These are phyloP conservation scores for Eulemur coronatus DNA, from an alignment of 2,797 vertebrate genomes.

Conservation along the genomic window DNA sequence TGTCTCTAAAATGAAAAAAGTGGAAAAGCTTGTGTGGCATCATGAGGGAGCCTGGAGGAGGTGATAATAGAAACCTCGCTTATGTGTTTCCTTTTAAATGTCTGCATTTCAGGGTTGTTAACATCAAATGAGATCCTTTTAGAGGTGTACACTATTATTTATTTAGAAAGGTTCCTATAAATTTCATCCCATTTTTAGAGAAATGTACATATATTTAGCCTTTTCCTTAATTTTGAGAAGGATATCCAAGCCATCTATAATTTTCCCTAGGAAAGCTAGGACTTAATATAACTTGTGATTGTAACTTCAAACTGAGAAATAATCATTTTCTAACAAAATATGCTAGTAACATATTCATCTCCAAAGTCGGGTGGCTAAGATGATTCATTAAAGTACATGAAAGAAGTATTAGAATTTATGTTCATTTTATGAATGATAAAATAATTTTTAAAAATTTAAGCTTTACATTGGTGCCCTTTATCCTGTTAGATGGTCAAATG, in stretches of 20 bases:
- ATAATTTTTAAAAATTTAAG: not conserved
- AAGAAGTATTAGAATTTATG: not conserved
- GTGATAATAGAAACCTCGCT: not conserved
- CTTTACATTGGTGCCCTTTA: not conserved
- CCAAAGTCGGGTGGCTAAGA: not conserved
- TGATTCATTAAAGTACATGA: not conserved
- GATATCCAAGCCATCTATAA: not conserved
- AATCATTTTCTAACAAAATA: constrained; percentile 23
- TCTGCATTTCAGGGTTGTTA: not conserved
- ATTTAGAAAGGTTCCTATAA: not conserved
- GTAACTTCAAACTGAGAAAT: constrained; percentile 4
- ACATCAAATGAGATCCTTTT: not conserved
- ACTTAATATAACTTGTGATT: not conserved
- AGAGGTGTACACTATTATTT: not conserved
- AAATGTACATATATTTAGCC: not conserved
- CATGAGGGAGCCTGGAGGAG: not conserved
- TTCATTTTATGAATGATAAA: not conserved
- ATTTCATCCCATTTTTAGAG: not conserved
- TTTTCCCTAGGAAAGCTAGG: not conserved
- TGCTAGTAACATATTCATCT: not conserved
- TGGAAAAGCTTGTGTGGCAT: not conserved
- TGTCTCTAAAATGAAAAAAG: not conserved
- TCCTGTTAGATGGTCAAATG: not conserved
- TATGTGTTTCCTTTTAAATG: not conserved
- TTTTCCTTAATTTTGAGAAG: constrained; percentile 17